Evolutionary conservation across 2,113 vertebrate species (phyloP).

Genomic region (Trochalopteron elliotii): DNA sequence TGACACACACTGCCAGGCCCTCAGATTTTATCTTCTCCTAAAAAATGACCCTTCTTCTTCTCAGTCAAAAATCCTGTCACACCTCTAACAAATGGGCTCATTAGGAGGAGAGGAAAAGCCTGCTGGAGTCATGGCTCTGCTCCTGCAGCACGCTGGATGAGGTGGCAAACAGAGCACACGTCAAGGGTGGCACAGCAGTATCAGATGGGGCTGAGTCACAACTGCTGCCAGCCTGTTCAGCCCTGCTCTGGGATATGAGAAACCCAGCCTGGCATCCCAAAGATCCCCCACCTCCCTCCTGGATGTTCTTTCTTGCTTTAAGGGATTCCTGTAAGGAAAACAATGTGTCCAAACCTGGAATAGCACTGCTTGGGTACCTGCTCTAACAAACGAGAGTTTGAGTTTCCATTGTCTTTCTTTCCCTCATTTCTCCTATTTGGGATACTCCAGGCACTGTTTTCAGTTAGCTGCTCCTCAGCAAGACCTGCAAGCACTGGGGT

Average conservation of each 20-base stretch:
- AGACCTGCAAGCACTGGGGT: neutral
- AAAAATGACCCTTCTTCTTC: neutral
- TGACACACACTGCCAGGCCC: neutral
- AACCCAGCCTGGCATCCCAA: neutral
- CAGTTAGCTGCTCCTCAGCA: neutral
- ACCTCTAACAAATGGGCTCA: constrained; percentile 1
- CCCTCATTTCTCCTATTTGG: neutral
- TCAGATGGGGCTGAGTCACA: neutral
- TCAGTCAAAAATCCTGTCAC: neutral
- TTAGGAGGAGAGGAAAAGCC: neutral
- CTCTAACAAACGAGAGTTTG: rapidly evolving
- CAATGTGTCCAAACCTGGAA: neutral
- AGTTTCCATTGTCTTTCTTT: neutral
- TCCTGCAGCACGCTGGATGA: neutral
- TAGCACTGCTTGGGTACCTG: neutral
- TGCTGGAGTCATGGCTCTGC: neutral
- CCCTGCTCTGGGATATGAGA: neutral
- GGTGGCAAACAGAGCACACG: neutral
- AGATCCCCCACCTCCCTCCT: neutral
- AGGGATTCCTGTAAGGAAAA: neutral
- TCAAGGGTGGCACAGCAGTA: neutral
- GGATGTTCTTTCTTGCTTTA: neutral
- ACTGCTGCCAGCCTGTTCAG: neutral
- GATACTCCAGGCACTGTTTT: neutral
- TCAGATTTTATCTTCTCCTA: neutral